Evolutionary conservation across 2,113 vertebrate genomes (phyloP), one percentile per base, ranked within the genome.

Genomic region (Capreolus pygargus): DNA sequence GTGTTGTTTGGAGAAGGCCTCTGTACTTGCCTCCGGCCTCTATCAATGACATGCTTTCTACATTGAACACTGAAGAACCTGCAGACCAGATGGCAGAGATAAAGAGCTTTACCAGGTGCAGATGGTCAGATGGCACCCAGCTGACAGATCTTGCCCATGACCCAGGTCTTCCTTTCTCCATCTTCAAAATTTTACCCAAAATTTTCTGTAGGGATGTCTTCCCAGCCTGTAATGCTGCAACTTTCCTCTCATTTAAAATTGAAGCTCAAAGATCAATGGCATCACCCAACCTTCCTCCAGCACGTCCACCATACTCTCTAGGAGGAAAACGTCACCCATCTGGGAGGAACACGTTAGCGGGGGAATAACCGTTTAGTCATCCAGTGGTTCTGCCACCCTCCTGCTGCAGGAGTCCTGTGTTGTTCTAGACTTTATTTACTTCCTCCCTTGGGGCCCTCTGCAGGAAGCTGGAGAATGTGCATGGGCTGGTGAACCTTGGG

Each of bases 71-170:
- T 10, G 58, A 67, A 50, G 79, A 92, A 47, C n/a, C 57, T 79
- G n/a, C 45, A 86, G 82, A 61, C 39, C 92, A 86, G 64, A 92
- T 67, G n/a, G 61, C 83, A 86, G 60, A 54, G 55, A 57, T 30
- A 47, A 74, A 61, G 61, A 64, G 23, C 36, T 61, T 89, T 54
- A 19, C 33, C 1, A 1, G 0, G 1, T 5, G 57, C 6, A 0
- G 50, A 23, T 4, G 55, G 33, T 78, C 47, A 33, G 74, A 82
- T 13, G 43, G 74, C 39, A 9, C 3, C 1, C 13, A 55, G 30
- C 2, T 57, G 78, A 64, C 64, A 94, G 58, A 89, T 39, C 33
- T 45, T 19, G 39, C 54, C 43, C 2, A 1, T 0, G 1, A 23
- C 23, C 7, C 23, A 50, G 19, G 47, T 2, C 16, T 19, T 27